Base-by-base conservation (phyloP, 2,113 vertebrate genomes). In the Riparia riparia region DNA sequence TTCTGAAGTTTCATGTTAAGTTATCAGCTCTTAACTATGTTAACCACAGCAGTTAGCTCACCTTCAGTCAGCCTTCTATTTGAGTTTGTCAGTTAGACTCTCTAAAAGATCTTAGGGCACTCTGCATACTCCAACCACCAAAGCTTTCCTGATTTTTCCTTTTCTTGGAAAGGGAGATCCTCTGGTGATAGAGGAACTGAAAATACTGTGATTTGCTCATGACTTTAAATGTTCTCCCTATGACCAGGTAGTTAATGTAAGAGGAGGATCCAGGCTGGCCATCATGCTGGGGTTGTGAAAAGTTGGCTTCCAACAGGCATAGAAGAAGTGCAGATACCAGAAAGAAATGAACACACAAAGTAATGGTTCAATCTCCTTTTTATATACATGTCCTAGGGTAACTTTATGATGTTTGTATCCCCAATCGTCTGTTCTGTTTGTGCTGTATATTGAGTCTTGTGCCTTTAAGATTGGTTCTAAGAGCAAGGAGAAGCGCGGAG, bases 171-270 rank as follows among this genome's bases (percentile, higher is more conserved):
- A 83, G 76, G 39, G 58, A 94, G 79, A 92, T 82, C 68, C 74
- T 86, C 71, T 95, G 71, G 29, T 92, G 76, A 92, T 70, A 80
- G 20, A 83, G 76, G 86, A 95, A 81, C 32, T 92, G 76, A 92
- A 86, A 93, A 86, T 6, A 70, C 17, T 19, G 29, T 57, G 11
- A 51, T 54, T 51, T 83, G 6, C 5, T 83, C 9, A 39, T 29
- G n/a, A 39, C 1, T 80, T 85, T 49, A 56, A 57, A n/a, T 61
- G 13, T 66, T 80, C 17, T 58, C 20, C 31, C 37, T 31, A 1
- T 57, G 37, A 29, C 28, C 45, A 32, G 17, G 9, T 34, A 60
- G 17, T 39, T 60, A 28, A 44, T 1, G 0, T 25, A 66, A 60
- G 44, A 87, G 18, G 14, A 70, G 11, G 26, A 73, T 66, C 74